These are phyloP conservation scores for Typhlichthys subterraneus DNA, from an alignment of 2,797 vertebrate genomes.

Conservation along the genomic window DNA sequence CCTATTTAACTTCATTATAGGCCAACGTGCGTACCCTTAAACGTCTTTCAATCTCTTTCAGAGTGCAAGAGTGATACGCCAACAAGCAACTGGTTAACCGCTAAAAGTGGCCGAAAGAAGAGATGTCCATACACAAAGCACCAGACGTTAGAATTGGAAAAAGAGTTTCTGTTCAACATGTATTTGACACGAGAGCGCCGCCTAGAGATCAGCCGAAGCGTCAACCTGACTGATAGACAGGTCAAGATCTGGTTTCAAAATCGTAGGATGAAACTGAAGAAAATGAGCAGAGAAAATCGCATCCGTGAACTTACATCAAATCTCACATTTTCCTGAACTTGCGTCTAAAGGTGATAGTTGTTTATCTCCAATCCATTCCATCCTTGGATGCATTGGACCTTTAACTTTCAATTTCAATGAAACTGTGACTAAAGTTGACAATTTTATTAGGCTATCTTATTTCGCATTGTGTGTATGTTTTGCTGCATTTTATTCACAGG, in stretches of 20 bases:
- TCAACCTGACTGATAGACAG: conserved; percentile 99
- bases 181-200: conserved; percentile 99
- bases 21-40: too few relatives aligned
- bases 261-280: conserved; percentile 99
- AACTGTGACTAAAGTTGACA: conserved; percentile 70
- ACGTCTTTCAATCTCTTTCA: conserved; percentile 59
- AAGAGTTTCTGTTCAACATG: conserved; percentile 99
- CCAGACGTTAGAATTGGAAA: conserved; percentile 99
- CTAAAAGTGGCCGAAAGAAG: conserved; percentile 98
- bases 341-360: conserved; percentile 37
- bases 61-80: conserved; percentile 90
- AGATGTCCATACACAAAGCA: conserved; percentile 98
- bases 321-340: conserved; percentile 96
- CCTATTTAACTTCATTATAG: too few relatives aligned
- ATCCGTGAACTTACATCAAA: conserved; percentile 99
- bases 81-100: conserved; percentile 98
- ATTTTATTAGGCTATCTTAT: conserved; percentile 57
- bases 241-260: conserved; percentile 99
- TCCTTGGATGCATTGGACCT: conserved; percentile 61
- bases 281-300: conserved; percentile 98
- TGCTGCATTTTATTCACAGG: conserved; percentile 72
- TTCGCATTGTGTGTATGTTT: conserved; percentile 68
- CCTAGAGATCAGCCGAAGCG: conserved; percentile 99
- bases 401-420: conserved; percentile 64
- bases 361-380: conserved; percentile 25